phyloP scores from a whole-genome alignment of 2,888 invertebrate genomes.

The Vesta saturnalis region DNA sequence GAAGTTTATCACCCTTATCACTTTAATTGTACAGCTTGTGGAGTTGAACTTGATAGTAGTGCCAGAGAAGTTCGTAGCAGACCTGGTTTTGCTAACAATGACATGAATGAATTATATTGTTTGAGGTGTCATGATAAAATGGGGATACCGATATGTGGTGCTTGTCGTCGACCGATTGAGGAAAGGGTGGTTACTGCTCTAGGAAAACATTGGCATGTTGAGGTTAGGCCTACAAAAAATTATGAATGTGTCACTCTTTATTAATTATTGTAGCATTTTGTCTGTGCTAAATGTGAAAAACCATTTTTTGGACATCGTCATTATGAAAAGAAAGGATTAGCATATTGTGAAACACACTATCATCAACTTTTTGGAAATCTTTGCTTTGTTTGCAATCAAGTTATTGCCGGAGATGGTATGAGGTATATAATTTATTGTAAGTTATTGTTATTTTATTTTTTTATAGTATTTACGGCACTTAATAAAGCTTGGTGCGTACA shows the following conservation, averaged over 20 bases:
- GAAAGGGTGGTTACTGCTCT: constrained; percentile 98
- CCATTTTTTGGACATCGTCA: constrained; percentile 99
- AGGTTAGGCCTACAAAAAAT: constrained; percentile 65
- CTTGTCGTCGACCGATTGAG: constrained; percentile 98
- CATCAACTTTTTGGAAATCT: constrained; percentile 99
- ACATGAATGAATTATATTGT: constrained; percentile 96
- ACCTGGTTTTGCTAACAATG: constrained; percentile 89
- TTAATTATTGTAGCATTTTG: constrained; percentile 83
- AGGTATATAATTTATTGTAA: constrained; percentile 54
- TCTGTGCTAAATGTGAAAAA: constrained; percentile 99
- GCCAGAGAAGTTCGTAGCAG: constrained; percentile 95
- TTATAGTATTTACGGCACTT: constrained; percentile 93
- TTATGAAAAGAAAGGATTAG: constrained; percentile 97
- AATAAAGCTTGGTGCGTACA: constrained; percentile 99
- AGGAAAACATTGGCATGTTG: constrained; percentile 99
- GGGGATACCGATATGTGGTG: constrained; percentile 99
- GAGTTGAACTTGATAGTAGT: constrained; percentile 92
- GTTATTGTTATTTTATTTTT: constrained; percentile 8
- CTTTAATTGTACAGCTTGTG: constrained; percentile 95
- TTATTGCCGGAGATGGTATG: constrained; percentile 98
- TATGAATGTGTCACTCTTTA: neutral
- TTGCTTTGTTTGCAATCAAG: constrained; percentile 98
- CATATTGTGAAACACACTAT: constrained; percentile 99
- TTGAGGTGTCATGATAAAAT: constrained; percentile 98
- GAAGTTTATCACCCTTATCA: constrained; percentile 99